Percentiles rank a stretch among this genome's conserved stretches.
Conservation (phyloP, 1,140 invertebrate species). For the Drosophila ogumai region DNA sequence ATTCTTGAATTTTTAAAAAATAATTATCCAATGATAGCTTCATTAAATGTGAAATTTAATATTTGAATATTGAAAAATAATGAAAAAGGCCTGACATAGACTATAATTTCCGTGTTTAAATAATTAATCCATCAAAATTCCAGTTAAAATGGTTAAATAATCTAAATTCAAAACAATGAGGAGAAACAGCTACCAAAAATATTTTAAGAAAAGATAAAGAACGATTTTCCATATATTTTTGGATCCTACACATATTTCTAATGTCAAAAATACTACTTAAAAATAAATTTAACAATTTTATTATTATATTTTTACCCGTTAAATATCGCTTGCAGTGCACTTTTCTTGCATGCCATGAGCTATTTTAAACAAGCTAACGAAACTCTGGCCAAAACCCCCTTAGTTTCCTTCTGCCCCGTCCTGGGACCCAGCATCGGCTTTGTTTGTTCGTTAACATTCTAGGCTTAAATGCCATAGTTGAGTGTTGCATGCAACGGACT, state of each 20-base stretch:
- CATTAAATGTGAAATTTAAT: no score
- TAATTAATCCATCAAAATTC: no score
- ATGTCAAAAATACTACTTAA: not conserved
- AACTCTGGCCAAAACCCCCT: slow-evolving; percentile 27
- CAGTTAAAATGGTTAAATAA: not conserved
- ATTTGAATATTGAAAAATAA: no score
- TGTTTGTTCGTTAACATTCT: slow-evolving; percentile 80
- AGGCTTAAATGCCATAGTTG: slow-evolving; percentile 56
- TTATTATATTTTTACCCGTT: no score
- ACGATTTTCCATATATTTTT: not conserved
- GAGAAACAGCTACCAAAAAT: not conserved
- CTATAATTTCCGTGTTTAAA: no score
- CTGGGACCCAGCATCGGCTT: slow-evolving; percentile 51
- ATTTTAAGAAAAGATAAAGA: not conserved
- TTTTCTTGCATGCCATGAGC: slow-evolving; percentile 46
- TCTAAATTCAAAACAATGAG: not conserved
- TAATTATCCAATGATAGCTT: no score
- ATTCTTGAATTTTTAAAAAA: no score
- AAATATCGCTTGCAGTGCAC: slow-evolving; percentile 8
- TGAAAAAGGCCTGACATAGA: no score
- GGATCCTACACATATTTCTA: not conserved
- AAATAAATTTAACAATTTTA: no score
- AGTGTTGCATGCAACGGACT: slow-evolving; percentile 66
- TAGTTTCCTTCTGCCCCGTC: not conserved
- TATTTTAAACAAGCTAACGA: slow-evolving; percentile 71